Evolutionary conservation across 2,113 vertebrate species (phyloP).

Genomic region (Limnothrissa miodon): DNA sequence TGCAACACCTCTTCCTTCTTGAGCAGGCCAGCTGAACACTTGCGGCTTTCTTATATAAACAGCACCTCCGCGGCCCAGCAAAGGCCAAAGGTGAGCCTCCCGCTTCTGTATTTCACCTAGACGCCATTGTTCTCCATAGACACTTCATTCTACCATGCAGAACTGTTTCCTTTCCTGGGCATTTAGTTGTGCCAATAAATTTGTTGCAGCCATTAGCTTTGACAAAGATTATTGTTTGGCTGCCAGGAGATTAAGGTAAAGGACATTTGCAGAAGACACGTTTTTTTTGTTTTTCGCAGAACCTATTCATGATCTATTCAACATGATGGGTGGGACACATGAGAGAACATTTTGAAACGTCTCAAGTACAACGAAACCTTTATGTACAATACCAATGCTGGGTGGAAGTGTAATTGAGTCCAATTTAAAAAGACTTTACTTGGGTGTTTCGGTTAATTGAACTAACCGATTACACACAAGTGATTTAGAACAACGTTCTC

Average conservation of each 20-base stretch:
- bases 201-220: background rate
- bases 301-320: background rate
- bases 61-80: background rate
- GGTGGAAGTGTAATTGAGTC: background rate
- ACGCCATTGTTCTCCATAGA: slow-evolving; percentile 9
- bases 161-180: slow-evolving; percentile 2
- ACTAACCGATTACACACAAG: background rate
- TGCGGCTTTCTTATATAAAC: background rate
- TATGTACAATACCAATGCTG: background rate
- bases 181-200: slow-evolving; percentile 9
- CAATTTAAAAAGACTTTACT: background rate
- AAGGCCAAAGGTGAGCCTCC: slow-evolving; percentile 4
- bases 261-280: background rate
- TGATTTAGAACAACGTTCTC: background rate
- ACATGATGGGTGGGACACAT: background rate
- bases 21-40: background rate
- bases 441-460: background rate
- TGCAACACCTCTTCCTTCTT: slow-evolving; percentile 15
- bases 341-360: background rate
- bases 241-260: slow-evolving; percentile 1
- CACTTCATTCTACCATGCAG: slow-evolving; percentile 10
- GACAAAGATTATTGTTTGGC: slow-evolving; percentile 5
- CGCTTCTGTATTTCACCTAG: background rate
- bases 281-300: background rate
- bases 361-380: background rate